phyloP scores from a whole-genome alignment of 2,113 vertebrate species.

The Pangasianodon gigas region DNA sequence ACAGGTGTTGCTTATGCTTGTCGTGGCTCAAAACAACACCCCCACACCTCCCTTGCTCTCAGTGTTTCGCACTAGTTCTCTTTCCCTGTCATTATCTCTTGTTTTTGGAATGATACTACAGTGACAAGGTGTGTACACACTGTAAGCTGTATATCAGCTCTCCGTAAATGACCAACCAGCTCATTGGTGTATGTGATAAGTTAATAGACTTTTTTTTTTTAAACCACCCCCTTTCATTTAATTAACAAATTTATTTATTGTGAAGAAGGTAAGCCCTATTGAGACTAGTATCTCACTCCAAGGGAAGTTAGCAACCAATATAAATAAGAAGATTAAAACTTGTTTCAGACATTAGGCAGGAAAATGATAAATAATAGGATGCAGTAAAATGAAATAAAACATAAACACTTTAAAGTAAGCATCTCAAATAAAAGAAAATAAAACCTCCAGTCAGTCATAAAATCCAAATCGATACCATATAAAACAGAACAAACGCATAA shows the following conservation, averaged over 20 bases:
- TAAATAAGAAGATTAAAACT: constrained; percentile 2
- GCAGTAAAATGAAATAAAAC: not conserved
- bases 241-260: not conserved
- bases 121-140: not conserved
- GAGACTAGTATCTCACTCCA: not conserved
- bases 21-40: constrained; percentile 38
- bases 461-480: constrained; percentile 14
- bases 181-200: not conserved
- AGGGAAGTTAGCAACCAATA: not conserved
- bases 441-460: constrained; percentile 5
- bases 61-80: not conserved
- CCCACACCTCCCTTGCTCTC: constrained; percentile 60
- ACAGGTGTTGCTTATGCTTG: constrained; percentile 69
- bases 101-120: not conserved
- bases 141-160: not conserved
- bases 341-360: constrained; percentile 15
- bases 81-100: constrained; percentile 11
- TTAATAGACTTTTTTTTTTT: not conserved
- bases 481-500: not conserved
- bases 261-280: not conserved
- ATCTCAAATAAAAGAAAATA: not conserved
- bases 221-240: not conserved
- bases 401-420: not conserved
- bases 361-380: constrained; percentile 10
- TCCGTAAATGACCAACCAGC: not conserved